Evolutionary conservation across 2,888 invertebrate genomes (phyloP).

Genomic region (Catocala fraxini): DNA sequence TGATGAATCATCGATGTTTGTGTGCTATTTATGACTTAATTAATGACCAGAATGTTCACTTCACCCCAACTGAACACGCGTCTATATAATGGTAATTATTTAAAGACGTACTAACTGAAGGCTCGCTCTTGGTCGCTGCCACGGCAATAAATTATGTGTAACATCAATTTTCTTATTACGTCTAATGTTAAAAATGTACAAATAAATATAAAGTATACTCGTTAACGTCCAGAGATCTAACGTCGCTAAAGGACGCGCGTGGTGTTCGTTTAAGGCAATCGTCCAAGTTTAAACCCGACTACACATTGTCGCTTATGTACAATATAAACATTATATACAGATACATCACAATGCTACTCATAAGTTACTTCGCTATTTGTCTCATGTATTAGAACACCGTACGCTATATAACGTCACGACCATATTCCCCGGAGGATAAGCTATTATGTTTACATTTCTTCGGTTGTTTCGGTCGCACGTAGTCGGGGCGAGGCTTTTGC

Average conservation of each 20-base stretch:
- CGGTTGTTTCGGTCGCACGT: too few relatives aligned
- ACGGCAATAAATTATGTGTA: constrained; percentile 1
- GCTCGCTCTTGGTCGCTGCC: constrained; percentile 8
- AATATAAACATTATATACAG: constrained; percentile 20
- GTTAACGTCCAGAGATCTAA: constrained; percentile 19
- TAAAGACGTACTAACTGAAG: neutral
- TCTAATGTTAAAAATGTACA: constrained; percentile 14
- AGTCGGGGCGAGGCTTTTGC: too few relatives aligned
- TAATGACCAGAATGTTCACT: too few relatives aligned
- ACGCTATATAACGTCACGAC: neutral
- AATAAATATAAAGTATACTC: constrained; percentile 24
- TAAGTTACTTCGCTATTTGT: neutral
- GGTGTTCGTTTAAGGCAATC: constrained; percentile 26
- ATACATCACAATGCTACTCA: neutral
- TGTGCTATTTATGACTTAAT: too few relatives aligned
- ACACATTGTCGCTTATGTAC: constrained; percentile 14
- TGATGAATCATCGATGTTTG: too few relatives aligned
- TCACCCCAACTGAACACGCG: too few relatives aligned
- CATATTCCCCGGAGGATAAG: too few relatives aligned
- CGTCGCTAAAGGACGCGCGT: constrained; percentile 6
- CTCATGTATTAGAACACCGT: neutral
- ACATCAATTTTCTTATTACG: neutral
- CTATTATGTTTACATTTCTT: too few relatives aligned
- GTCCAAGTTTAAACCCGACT: constrained; percentile 14
- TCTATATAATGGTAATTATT: too few relatives aligned